phyloP scores from a whole-genome alignment of 2,888 invertebrate genomes.

The Rhagium mordax region DNA sequence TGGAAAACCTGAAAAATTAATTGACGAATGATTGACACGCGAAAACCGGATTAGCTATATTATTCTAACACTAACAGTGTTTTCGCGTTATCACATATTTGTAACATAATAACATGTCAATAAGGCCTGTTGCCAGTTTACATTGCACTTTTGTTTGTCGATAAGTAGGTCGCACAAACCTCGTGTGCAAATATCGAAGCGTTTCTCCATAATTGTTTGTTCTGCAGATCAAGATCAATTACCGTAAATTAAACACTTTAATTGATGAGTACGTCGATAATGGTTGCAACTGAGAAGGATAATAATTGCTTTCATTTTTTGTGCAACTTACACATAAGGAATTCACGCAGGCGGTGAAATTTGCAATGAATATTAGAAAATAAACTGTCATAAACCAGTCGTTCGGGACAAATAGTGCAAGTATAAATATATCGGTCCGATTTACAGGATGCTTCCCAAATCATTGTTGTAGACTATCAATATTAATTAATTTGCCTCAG shows the following conservation, averaged over 20 bases:
- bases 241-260: slow-evolving; percentile 7
- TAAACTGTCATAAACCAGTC: no score
- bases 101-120: slow-evolving; percentile 1
- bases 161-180: slow-evolving; percentile 7
- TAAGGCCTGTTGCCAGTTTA: slow-evolving; percentile 4
- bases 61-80: neutral
- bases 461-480: no score
- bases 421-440: no score
- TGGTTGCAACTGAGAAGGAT: neutral
- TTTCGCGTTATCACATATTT: slow-evolving; percentile 2
- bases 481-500: no score
- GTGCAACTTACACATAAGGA: no score
- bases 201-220: slow-evolving; percentile 12
- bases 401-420: no score
- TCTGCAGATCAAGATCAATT: slow-evolving; percentile 17
- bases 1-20: no score
- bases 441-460: no score
- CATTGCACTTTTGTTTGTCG: slow-evolving; percentile 8
- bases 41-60: no score
- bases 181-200: slow-evolving; percentile 15
- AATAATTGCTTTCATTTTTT: neutral
- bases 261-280: neutral
- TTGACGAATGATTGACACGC: no score
- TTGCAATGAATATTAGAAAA: neutral
- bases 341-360: no score